Evolutionary conservation across 1,140 invertebrate genomes (phyloP), one percentile per base, ranked within the genome.

Genomic region (Drosophila aff.): DNA sequence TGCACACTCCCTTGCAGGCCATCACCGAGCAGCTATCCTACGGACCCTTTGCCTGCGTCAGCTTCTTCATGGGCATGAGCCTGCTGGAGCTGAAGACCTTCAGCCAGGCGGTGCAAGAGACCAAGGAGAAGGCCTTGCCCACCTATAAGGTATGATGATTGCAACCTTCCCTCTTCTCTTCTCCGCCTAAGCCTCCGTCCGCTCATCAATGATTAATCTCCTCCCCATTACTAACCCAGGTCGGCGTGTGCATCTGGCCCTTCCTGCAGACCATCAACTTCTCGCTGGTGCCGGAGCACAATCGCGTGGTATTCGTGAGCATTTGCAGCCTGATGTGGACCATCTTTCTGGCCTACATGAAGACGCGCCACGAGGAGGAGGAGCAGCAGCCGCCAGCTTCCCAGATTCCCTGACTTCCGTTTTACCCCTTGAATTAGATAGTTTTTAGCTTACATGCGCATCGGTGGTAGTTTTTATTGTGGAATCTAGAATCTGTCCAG

Each of bases 271-370:
- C 97, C 28, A 93, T 97, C 4, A 98, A 98, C 85, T 97, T 97
- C 82, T 94, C 95, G 13, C 93, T 96, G 38, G 94, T 98, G 59
- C 95, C 96, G 31, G 96, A 97, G 90, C 95, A 95, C 79, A 97
- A 98, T 93, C 94, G 97, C 72, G 96, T 98, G 15, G 94, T 96
- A n/a, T 97, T 97, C 87, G 96, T 97, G 26, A 97, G 96, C 87
- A 91, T 96, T 16, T 97, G 96, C 87, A 97, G 97, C 93, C 94
- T 98, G 55, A 92, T 97, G 67, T 98, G 97, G 97, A 97, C 96
- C 26, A 96, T 96, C 78, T 97, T 97, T 92, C 93, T 98, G 57
- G 96, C 97, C 1, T 97, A 97, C 80, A 97, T 97, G 96, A 97
- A 98, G 92, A 78, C 60, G n/a, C 76, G 60, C 3, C 43, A 79